Percentiles rank a stretch among this genome's conserved stretches.
phyloP scores from a whole-genome alignment of 2,888 invertebrate genomes.

The Eulithis testata region DNA sequence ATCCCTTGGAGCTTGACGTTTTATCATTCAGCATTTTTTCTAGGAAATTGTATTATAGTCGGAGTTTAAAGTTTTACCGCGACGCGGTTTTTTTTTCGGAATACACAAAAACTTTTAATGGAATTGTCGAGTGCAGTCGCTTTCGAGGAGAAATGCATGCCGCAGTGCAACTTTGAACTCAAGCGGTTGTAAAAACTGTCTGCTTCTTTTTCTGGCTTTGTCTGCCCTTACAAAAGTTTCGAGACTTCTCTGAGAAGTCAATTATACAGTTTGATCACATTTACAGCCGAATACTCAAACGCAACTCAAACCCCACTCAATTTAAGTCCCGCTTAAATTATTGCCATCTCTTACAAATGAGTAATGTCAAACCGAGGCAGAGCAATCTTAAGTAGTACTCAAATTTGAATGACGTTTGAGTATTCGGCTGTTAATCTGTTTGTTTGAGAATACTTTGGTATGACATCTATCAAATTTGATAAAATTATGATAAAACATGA shows the following conservation, averaged over 20 bases:
- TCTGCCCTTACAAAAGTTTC: neutral
- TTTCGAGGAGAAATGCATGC: constrained; percentile 37
- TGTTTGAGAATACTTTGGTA: too few relatives aligned
- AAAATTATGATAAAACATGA: too few relatives aligned
- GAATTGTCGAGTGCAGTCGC: constrained; percentile 45
- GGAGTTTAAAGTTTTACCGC: constrained; percentile 38
- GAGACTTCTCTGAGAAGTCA: neutral
- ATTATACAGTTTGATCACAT: too few relatives aligned
- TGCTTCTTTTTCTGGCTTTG: constrained; percentile 2
- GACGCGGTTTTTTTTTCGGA: constrained; percentile 29
- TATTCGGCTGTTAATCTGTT: too few relatives aligned
- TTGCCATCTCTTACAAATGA: too few relatives aligned
- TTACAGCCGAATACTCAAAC: too few relatives aligned
- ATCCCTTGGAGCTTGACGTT: constrained; percentile 17
- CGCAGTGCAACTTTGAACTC: constrained; percentile 45
- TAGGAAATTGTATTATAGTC: constrained; percentile 41
- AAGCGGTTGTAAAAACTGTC: constrained; percentile 41
- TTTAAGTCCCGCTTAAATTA: too few relatives aligned
- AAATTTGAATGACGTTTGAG: too few relatives aligned
- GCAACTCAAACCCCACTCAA: too few relatives aligned
- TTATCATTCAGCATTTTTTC: constrained; percentile 26
- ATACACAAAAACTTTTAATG: constrained; percentile 44
- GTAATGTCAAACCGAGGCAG: too few relatives aligned
- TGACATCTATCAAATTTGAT: too few relatives aligned
- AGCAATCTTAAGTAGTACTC: too few relatives aligned